These are phyloP conservation scores for Latheticus oryzae DNA, from an alignment of 2,888 invertebrate genomes.

Conservation along the genomic window DNA sequence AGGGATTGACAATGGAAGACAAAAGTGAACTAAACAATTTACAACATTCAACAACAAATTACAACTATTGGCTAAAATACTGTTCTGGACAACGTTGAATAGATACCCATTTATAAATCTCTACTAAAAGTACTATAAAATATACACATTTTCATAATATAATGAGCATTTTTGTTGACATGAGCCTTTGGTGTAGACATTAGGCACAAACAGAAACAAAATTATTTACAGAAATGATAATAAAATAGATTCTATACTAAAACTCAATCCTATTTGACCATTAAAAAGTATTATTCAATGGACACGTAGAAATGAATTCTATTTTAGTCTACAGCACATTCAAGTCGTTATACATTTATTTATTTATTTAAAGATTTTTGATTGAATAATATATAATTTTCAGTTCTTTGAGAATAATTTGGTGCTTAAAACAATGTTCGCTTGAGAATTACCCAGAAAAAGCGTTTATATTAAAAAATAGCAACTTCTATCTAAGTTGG, in stretches of 20 bases:
- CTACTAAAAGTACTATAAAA: conserved; percentile 54
- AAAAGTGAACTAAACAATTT: conserved; percentile 47
- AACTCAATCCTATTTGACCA: not conserved
- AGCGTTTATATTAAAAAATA: too few species aligned
- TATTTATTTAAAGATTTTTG: too few species aligned
- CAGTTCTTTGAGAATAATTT: too few species aligned
- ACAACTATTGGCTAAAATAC: conserved; percentile 42
- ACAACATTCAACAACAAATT: conserved; percentile 47
- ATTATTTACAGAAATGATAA: not conserved
- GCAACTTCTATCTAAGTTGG: too few species aligned
- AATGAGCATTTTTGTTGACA: conserved; percentile 52
- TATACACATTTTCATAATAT: conserved; percentile 51
- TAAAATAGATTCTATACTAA: not conserved
- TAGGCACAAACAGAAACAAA: conserved; percentile 28
- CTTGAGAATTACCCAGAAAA: too few species aligned
- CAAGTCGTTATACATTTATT: too few species aligned
- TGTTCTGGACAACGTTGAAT: conserved; percentile 36
- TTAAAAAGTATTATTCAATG: not conserved
- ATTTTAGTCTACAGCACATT: too few species aligned
- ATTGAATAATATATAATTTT: too few species aligned
- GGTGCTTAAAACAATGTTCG: too few species aligned
- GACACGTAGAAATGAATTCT: too few species aligned
- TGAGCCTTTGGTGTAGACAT: conserved; percentile 34
- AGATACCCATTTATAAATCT: conserved; percentile 14
- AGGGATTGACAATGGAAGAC: conserved; percentile 49